Base-by-base conservation (phyloP, 2,888 invertebrate genomes). In the Slavum lentiscoides region DNA sequence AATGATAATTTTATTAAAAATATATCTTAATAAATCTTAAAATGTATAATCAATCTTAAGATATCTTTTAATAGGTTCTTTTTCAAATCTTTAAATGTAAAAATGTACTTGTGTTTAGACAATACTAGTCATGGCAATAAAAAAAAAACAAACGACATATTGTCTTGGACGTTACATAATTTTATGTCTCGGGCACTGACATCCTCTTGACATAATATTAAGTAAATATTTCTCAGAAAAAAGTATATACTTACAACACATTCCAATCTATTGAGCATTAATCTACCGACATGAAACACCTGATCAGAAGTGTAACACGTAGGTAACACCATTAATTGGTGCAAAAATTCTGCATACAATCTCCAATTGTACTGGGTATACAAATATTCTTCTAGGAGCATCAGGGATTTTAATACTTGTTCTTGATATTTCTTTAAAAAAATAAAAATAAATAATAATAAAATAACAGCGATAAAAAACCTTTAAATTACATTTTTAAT, bases 381-480 rank as follows among this genome's bases (percentile, higher is more conserved):
- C 13, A 80, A 70, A 70, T 64, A 80, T 70, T 80, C 77, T 80
- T 80, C 77, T 39, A 80, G 64, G 49, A 53, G 62, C 77, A 80
- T 70, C 21, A 80, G 17, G 55, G 77, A 80, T 70, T 80, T 80
- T 55, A 80, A 80, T 19, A 80, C 77, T 70, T 80, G 70, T 64
- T 80, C 77, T 80, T 80, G 77, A 55, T 80, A 70, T 80, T 80
- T 80, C 77, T 80, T 43, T 30, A 37, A 61, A 69, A 61, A 13
- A 53, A n/a, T n/a, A n/a, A n/a, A n/a, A n/a, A n/a, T n/a, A n/a
- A n/a, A n/a, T n/a, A n/a, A n/a, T n/a, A 69, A 68, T 19, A 37
- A 61, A 69, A 30, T 30, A 30, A 30, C 4, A 30, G 30, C 30
- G 4, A 69, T 17, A 49, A 68, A 67, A 68, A n/a, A 6, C 23